These are phyloP conservation scores for Acanthurus lineatus DNA, from an alignment of 2,797 vertebrate species.

Conservation along the genomic window DNA sequence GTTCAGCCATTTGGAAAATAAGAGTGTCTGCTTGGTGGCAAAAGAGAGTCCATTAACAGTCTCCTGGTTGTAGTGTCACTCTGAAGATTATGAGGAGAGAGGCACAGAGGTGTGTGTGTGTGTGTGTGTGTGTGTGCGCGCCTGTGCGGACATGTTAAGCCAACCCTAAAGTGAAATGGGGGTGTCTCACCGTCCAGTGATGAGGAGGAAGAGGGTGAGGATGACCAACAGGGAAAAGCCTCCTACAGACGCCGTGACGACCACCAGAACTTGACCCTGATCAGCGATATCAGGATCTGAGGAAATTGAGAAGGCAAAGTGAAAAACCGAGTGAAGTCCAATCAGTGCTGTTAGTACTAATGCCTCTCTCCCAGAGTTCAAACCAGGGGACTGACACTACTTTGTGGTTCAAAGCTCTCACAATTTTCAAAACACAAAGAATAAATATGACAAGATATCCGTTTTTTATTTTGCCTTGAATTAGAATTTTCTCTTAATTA, in stretches of 20 bases:
- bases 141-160: not conserved
- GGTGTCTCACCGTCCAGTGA: slow-evolving; percentile 93
- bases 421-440: not conserved
- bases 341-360: not conserved
- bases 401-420: not conserved
- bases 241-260: slow-evolving; percentile 96
- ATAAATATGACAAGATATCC: not conserved
- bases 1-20: slow-evolving; percentile 85
- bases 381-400: not conserved
- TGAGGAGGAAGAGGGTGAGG: slow-evolving; percentile 97
- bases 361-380: not conserved
- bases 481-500: not conserved
- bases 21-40: slow-evolving; percentile 75
- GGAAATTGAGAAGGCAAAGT: slow-evolving; percentile 22
- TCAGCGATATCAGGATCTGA: slow-evolving; percentile 95
- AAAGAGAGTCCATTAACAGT: slow-evolving; percentile 80
- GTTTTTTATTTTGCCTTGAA: not conserved
- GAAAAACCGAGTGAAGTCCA: not conserved
- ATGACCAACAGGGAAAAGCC: slow-evolving; percentile 97
- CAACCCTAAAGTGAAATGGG: not conserved
- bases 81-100: slow-evolving; percentile 63
- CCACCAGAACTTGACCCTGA: slow-evolving; percentile 97
- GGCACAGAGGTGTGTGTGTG: slow-evolving; percentile 17
- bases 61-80: slow-evolving; percentile 62
- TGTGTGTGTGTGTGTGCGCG: not conserved